phyloP scores from a whole-genome alignment of 2,888 invertebrate genomes.

The Desoria tigrina region DNA sequence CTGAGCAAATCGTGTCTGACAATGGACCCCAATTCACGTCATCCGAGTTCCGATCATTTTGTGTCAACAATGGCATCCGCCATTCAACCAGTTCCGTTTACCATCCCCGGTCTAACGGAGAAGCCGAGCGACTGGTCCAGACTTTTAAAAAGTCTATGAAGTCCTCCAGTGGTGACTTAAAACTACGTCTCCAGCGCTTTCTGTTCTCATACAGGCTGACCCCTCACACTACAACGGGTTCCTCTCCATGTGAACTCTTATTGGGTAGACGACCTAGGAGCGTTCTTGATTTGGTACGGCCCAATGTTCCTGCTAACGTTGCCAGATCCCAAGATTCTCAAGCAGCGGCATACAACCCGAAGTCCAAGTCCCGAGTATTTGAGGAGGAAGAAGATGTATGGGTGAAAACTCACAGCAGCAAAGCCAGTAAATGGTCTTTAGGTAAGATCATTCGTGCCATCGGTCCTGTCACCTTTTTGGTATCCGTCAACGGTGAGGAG shows the following conservation, averaged over 20 bases:
- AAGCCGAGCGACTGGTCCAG: conserved; percentile 31
- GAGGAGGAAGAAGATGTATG: neutral
- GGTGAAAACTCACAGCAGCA: neutral
- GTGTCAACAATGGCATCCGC: conserved; percentile 18
- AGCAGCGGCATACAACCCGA: neutral
- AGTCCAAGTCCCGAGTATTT: neutral
- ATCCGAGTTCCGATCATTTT: conserved; percentile 25
- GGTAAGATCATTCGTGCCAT: neutral
- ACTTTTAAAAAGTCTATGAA: conserved; percentile 30
- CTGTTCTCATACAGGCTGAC: too few species aligned
- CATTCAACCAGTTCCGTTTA: conserved; percentile 23
- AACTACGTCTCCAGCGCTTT: too few species aligned
- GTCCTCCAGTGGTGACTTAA: too few species aligned
- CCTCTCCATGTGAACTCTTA: neutral
- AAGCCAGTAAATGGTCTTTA: neutral
- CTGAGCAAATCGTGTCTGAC: conserved; percentile 29
- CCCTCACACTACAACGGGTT: neutral
- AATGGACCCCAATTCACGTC: too few species aligned
- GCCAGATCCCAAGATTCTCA: neutral
- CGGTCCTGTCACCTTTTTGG: conserved; percentile 10
- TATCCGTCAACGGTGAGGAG: neutral
- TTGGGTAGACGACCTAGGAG: neutral
- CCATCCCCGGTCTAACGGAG: conserved; percentile 32
- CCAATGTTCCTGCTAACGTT: neutral
- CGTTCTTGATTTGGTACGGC: neutral